phyloP scores from a whole-genome alignment of 1,140 invertebrate genomes.

The Sitodiplosis mosellana region DNA sequence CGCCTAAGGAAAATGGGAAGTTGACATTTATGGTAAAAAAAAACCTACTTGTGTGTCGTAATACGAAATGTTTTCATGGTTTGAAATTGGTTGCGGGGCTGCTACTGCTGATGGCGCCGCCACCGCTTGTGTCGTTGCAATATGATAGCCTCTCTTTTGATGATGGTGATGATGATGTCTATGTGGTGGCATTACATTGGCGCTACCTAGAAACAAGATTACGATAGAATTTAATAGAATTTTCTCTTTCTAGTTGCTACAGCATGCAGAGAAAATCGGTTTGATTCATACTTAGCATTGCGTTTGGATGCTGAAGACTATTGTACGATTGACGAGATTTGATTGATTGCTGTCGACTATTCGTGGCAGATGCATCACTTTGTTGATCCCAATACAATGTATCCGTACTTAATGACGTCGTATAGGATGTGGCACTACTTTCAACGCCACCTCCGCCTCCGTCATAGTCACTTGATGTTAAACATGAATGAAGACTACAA shows the following conservation, averaged over 20 bases:
- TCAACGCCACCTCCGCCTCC: slow-evolving; percentile 33
- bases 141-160: slow-evolving; percentile 26
- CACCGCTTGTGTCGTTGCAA: slow-evolving; percentile 26
- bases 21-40: too few species aligned
- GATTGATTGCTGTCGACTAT: slow-evolving; percentile 21
- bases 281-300: too few species aligned
- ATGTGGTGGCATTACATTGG: slow-evolving; percentile 17
- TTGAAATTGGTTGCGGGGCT: not conserved
- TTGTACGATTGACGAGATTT: slow-evolving; percentile 23
- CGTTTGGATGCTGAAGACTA: slow-evolving; percentile 4
- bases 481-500: slow-evolving; percentile 58
- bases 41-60: too few species aligned
- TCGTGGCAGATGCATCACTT: slow-evolving; percentile 17
- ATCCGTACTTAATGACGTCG: slow-evolving; percentile 64
- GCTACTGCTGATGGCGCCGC: not conserved
- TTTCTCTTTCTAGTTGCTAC: too few species aligned
- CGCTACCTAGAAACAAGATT: too few species aligned
- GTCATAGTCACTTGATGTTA: slow-evolving; percentile 49
- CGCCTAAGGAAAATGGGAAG: not conserved
- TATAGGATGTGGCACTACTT: slow-evolving; percentile 54
- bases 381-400: slow-evolving; percentile 62
- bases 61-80: not conserved
- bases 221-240: too few species aligned
- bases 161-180: slow-evolving; percentile 18
- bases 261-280: too few species aligned